Percentiles rank a stretch among this genome's conserved stretches.
Conservation (phyloP, 2,888 invertebrate genomes). For the Oeneis ivallda region DNA sequence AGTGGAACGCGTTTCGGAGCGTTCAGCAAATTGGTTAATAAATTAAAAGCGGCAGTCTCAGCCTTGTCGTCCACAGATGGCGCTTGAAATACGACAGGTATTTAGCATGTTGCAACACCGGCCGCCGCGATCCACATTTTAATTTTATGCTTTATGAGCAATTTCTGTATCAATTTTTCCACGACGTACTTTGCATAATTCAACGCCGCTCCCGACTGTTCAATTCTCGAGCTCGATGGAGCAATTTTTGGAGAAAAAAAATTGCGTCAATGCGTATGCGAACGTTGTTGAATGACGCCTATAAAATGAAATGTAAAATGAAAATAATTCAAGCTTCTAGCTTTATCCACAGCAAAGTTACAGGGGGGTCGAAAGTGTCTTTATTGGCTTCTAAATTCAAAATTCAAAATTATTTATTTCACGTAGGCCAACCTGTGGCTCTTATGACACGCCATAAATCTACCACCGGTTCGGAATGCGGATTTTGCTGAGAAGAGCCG, state of each 20-base stretch:
- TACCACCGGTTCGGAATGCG: too few species aligned
- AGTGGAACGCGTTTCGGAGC: constrained; percentile 66
- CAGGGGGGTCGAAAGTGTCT: too few species aligned
- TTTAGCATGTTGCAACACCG: constrained; percentile 80
- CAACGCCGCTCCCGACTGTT: constrained; percentile 58
- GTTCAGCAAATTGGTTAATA: constrained; percentile 80
- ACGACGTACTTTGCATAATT: constrained; percentile 67
- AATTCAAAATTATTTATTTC: too few species aligned
- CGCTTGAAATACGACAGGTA: constrained; percentile 80
- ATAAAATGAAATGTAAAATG: constrained; percentile 11
- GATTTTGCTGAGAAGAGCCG: too few species aligned
- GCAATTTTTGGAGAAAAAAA: constrained; percentile 52
- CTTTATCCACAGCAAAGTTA: too few species aligned
- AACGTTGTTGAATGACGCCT: constrained; percentile 11
- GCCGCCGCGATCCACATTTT: constrained; percentile 68
- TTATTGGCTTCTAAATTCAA: too few species aligned
- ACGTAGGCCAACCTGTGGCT: too few species aligned
- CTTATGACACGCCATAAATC: too few species aligned
- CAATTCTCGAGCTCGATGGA: constrained; percentile 57
- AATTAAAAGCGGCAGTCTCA: constrained; percentile 79
- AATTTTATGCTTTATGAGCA: constrained; percentile 80
- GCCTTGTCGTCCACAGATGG: constrained; percentile 78
- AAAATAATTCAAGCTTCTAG: too few species aligned
- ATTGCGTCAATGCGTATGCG: constrained; percentile 19
- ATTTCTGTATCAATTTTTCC: constrained; percentile 78